These are phyloP conservation scores for silkworm (Bombyx mori) DNA, from an alignment of 1,140 invertebrate genomes.

Conservation along the genomic window DNA sequence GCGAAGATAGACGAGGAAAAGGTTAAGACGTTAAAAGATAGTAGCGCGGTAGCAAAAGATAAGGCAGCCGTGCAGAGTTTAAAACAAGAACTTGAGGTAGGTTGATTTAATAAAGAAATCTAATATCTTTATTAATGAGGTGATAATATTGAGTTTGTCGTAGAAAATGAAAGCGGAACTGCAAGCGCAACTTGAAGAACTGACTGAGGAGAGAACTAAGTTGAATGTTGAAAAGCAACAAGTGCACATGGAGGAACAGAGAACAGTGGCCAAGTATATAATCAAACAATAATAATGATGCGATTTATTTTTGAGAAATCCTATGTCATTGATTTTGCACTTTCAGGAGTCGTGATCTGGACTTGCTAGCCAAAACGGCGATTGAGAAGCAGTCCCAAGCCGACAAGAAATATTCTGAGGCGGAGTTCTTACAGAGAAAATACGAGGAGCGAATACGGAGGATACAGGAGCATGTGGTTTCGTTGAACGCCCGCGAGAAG, in stretches of 20 bases:
- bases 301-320: neutral
- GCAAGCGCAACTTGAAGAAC: slow-evolving; percentile 54
- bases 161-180: slow-evolving; percentile 62
- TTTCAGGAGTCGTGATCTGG: slow-evolving; percentile 58
- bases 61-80: slow-evolving; percentile 49
- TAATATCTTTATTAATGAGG: too few relatives aligned
- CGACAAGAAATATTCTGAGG: slow-evolving; percentile 60
- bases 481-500: slow-evolving; percentile 60
- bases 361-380: slow-evolving; percentile 54
- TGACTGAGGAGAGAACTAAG: slow-evolving; percentile 50
- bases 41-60: slow-evolving; percentile 45
- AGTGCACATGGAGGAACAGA: slow-evolving; percentile 56
- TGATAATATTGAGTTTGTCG: slow-evolving; percentile 9
- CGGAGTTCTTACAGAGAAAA: slow-evolving; percentile 52
- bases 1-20: slow-evolving; percentile 54
- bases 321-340: neutral
- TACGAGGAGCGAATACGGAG: slow-evolving; percentile 63
- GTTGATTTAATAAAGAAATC: slow-evolving; percentile 2
- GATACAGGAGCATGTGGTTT: slow-evolving; percentile 63
- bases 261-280: slow-evolving; percentile 53
- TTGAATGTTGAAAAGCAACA: slow-evolving; percentile 56
- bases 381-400: slow-evolving; percentile 62
- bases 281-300: neutral
- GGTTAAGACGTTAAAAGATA: slow-evolving; percentile 41
- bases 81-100: slow-evolving; percentile 56